Base-by-base conservation (phyloP, 35 echinoderm and acorn worm genomes). In the Lytechinus variegatus region DNA sequence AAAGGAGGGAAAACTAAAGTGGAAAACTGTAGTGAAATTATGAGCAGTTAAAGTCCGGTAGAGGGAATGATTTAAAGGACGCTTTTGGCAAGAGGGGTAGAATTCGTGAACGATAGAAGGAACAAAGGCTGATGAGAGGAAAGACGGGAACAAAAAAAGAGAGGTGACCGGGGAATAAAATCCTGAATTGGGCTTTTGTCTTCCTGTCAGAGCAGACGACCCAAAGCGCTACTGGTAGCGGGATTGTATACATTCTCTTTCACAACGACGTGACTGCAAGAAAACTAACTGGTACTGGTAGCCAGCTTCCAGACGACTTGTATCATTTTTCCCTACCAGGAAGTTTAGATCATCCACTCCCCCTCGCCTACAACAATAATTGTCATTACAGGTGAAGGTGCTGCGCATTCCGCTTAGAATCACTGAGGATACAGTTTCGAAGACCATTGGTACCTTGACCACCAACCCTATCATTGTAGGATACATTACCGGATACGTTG, bases 101-200 rank as follows among this genome's bases (percentile, higher is more conserved):
- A 60, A 44, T 2, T 44, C 33, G 33, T 44, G 33, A 44, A 44
- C 33, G 33, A 58, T 9, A 58, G 56, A 58, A 58, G 9, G 9
- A 58, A 13, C 9, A 13, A 10, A 10, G 13, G 56, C 56, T 58
- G 56, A 58, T 58, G 5, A 13, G 19, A 8, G 14, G 66, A 79
- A 79, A 24, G 7, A 24, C 66, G n/a, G 66, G 24, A 13, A 24
- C 6, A 79, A 79, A 79, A 79, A 79, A 3, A 11, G 56, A 79
- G 16, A 79, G 66, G 19, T 79, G 66, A 79, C 66, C 66, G 66
- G 66, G 66, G 6, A 79, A 79, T 24, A 24, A 79, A n/a, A 79
- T 79, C 66, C 66, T 79, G 66, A 79, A n/a, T 19, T n/a, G n/a
- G n/a, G 66, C 66, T 79, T 79, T 79, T 79, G 66, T 79, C 66